These are phyloP conservation scores for Lathronympha strigana DNA, from an alignment of 2,888 invertebrate species.

Conservation along the genomic window DNA sequence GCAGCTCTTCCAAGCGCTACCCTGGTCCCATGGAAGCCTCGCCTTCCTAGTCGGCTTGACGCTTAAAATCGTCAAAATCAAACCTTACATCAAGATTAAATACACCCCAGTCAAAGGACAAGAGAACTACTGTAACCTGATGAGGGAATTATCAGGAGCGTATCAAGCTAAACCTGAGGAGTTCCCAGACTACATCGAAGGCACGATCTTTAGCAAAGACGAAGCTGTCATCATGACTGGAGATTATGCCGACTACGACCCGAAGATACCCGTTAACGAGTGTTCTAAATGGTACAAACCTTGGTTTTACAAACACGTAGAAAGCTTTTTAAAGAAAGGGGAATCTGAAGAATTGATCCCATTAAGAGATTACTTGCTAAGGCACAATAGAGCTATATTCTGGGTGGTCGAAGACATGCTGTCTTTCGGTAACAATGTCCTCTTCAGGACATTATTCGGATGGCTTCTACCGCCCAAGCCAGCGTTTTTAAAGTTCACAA, in stretches of 20 bases:
- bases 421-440: slow-evolving; percentile 86
- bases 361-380: slow-evolving; percentile 85
- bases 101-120: slow-evolving; percentile 86
- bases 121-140: slow-evolving; percentile 85
- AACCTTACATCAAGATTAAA: slow-evolving; percentile 86
- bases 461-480: slow-evolving; percentile 89
- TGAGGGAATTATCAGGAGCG: slow-evolving; percentile 85
- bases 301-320: slow-evolving; percentile 89
- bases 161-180: slow-evolving; percentile 69
- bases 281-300: slow-evolving; percentile 88
- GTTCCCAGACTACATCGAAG: slow-evolving; percentile 86
- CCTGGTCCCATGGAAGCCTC: slow-evolving; percentile 88
- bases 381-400: slow-evolving; percentile 88
- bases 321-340: slow-evolving; percentile 81
- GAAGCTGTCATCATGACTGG: slow-evolving; percentile 87
- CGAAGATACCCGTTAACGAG: slow-evolving; percentile 78
- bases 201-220: slow-evolving; percentile 85
- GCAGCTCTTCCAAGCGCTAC: slow-evolving; percentile 85
- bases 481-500: slow-evolving; percentile 89
- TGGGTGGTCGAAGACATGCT: slow-evolving; percentile 90
- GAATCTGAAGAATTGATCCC: slow-evolving; percentile 86
- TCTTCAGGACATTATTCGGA: slow-evolving; percentile 86
- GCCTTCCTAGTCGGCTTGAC: slow-evolving; percentile 87
- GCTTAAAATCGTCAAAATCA: slow-evolving; percentile 85
- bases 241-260: slow-evolving; percentile 85